Base-by-base conservation (phyloP, 1,140 invertebrate species). In the Drosophila kepulauana region DNA sequence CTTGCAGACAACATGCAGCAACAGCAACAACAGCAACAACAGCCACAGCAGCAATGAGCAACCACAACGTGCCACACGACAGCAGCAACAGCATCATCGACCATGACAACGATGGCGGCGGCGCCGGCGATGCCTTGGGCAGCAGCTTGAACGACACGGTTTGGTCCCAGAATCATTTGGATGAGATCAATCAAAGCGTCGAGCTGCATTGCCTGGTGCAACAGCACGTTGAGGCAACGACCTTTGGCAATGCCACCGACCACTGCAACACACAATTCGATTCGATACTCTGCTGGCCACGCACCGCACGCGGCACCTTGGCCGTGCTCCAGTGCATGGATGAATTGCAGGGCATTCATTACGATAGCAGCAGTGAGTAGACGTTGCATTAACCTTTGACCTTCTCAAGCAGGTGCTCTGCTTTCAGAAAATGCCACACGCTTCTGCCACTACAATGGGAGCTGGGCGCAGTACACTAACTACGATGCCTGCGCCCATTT, bases 201-300 rank as follows among this genome's bases (percentile, higher is more conserved):
- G 91, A 92, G 75, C 75, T 92, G 58, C 62, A 89, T 51, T 92
- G 91, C 61, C 64, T 91, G 61, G 28, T 92, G 76, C 80, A 92
- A 62, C 75, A 90, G 62, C 82, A 92, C 30, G 56, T 81, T 15
- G 91, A 92, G 45, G 69, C 84, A 56, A 54, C 66, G 52, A 91
- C 80, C 75, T 87, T 79, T 43, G 87, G 82, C 72, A 91, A 92
- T 71, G 64, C 56, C 16, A 81, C 64, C 33, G 92, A 92, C 63
- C 93, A 91, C 77, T 96, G 95, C 82, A 93, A 94, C 11, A 93
- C 93, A 10, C 94, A 94, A 64, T 97, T 95, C 94, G 97, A 98
- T 91, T 94, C 94, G 7, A 91, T 97, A 13, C 93, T 96, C 1
- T 98, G 97, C 91, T 98, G 97, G 97, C 96, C 96, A 1, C 93